phyloP scores from a whole-genome alignment of 2,888 invertebrate species.

The Pyrrhosoma nymphula region DNA sequence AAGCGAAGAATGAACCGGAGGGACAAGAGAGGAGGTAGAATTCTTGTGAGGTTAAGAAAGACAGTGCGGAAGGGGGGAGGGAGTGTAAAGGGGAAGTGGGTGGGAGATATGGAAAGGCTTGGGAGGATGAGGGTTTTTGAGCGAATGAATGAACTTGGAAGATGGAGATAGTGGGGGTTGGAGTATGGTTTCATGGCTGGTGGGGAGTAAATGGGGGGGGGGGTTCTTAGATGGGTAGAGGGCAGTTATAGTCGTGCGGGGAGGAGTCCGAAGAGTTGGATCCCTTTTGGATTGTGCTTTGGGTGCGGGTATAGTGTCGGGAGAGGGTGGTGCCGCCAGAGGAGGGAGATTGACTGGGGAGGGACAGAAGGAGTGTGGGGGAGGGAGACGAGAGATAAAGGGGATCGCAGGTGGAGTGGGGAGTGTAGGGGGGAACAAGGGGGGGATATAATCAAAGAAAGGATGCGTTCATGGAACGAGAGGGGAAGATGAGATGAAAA shows the following conservation, averaged over 20 bases:
- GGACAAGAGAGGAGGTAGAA: not conserved
- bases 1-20: slow-evolving; percentile 40
- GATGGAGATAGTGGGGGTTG: slow-evolving; percentile 54
- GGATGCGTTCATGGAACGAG: not conserved
- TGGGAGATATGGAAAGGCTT: slow-evolving; percentile 38
- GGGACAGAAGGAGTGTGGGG: not conserved
- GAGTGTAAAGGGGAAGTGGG: not conserved
- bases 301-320: slow-evolving; percentile 55
- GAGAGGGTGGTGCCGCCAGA: slow-evolving; percentile 40
- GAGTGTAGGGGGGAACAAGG: not conserved
- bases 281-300: slow-evolving; percentile 48
- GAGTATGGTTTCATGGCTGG: slow-evolving; percentile 33
- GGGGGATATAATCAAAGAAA: not conserved
- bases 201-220: not conserved
- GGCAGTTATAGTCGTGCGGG: slow-evolving; percentile 14
- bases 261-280: not conserved
- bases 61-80: not conserved
- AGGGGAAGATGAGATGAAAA: not conserved
- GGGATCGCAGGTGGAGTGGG: not conserved
- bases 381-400: slow-evolving; percentile 6
- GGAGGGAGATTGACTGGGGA: not conserved
- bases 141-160: slow-evolving; percentile 65
- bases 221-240: not conserved
- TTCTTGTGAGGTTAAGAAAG: slow-evolving; percentile 23
- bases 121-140: slow-evolving; percentile 57